Evolutionary conservation across 2,888 invertebrate species (phyloP).

Genomic region (Archips crataeganus): DNA sequence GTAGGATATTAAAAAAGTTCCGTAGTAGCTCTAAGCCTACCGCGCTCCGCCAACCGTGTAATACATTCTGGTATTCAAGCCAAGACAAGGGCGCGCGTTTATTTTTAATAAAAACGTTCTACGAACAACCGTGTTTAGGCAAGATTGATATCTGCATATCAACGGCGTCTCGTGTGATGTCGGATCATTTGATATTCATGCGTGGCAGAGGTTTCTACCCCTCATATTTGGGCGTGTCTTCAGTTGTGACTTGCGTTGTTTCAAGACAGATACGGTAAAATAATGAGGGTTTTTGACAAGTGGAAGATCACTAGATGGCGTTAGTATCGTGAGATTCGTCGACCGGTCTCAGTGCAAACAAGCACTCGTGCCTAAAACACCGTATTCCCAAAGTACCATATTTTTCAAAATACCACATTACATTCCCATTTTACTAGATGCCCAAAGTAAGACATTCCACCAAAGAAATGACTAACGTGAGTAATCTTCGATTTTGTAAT

Average conservation of each 20-base stretch:
- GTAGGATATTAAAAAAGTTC: background rate
- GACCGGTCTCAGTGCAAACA: no score
- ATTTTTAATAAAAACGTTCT: constrained; percentile 40
- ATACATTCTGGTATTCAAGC: constrained; percentile 23
- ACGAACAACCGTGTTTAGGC: constrained; percentile 27
- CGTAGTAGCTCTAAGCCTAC: constrained; percentile 1
- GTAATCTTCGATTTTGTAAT: no score
- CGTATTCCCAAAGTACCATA: no score
- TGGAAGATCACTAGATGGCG: no score
- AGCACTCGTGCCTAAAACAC: no score
- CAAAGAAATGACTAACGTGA: no score
- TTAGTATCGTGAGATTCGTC: no score
- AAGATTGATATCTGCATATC: constrained; percentile 38
- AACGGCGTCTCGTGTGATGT: constrained; percentile 25
- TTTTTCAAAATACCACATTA: no score
- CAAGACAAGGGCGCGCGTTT: constrained; percentile 28
- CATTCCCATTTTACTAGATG: no score
- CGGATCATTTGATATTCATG: constrained; percentile 39
- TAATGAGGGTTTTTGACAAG: no score
- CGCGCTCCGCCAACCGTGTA: constrained; percentile 26
- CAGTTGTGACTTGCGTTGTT: background rate
- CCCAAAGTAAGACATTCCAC: no score
- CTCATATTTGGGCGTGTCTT: background rate
- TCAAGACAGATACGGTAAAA: no score
- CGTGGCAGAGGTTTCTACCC: constrained; percentile 7